Base-by-base conservation (phyloP, 2,113 vertebrate species). In the Chaetodon trifascialis region DNA sequence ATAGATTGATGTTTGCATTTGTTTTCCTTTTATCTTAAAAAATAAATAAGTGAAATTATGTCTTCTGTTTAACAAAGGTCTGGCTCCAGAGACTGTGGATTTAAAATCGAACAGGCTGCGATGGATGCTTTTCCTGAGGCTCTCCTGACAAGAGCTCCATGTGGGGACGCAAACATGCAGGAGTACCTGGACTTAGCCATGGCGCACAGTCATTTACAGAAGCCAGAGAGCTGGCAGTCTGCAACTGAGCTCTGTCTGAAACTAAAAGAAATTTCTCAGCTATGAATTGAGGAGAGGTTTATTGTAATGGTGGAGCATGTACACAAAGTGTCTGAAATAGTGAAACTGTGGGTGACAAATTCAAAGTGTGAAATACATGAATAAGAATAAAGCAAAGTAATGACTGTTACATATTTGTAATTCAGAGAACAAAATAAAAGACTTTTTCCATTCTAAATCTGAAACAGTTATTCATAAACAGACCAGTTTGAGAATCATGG, bases 111-210 rank as follows among this genome's bases (percentile, higher is more conserved):
- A 79, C 54, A 64, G 6, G 23, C 40, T 47, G 54, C 71, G 64
- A 47, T 88, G 44, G 65, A 80, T 79, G 71, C 40, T 10, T 52
- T 88, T 81, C 71, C 73, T 23, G 72, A 82, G 68, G 47, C 66
- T 25, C 25, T 3, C 23, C 54, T 17, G 47, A 23, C 63, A 68
- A 44, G 25, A 25, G 25, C 56, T 85, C n/a, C 38, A 64, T 75
- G 79, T 83, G 75, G 74, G 40, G 70, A 75, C 49, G 14, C 63
- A 83, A 73, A 75, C 79, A 82, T 86, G 34, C 74, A 82, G 64
- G 80, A 86, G 21, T 83, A 75, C 63, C 49, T 79, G 17, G 46
- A 86, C 49, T 56, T 72, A 47, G 62, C 47, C 15, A 71, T 80
- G 69, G 59, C 67, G 40, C 17, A 34, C 55, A 76, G 56, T 65